Base-by-base conservation (phyloP, 2,113 vertebrate genomes). In the Neodontobutis hainanensis region DNA sequence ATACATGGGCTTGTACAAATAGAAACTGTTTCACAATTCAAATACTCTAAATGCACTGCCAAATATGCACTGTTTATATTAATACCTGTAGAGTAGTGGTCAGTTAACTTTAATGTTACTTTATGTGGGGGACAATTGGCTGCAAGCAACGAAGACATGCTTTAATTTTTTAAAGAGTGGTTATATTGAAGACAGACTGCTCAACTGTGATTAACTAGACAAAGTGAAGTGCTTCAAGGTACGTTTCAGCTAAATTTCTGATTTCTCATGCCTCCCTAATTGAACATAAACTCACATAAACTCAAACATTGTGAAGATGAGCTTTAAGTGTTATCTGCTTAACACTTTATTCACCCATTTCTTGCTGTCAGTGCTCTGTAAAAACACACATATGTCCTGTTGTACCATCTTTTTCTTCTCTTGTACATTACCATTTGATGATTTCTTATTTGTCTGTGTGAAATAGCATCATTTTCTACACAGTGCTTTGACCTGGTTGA, bases 401-500 rank as follows among this genome's bases (percentile, higher is more conserved):
- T 27, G 19, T 27, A 51, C 32, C 9, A 52, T 5, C 10, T 52
- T 52, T 52, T 50, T 50, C 15, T 19, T 52, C 27, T 50, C 15
- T 9, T 50, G 5, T 52, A 27, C 19, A 27, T 6, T 12, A 34
- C 15, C 6, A 50, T 50, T 50, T 50, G 11, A 46, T 46, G 5
- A 11, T 5, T 50, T 19, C 48, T 19, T 16, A 34, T 10, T 52
- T 11, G 50, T 11, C 10, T 52, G 34, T 55, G 51, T 55, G 51
- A 36, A 52, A 11, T 55, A 55, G 11, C 32, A 55, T 14, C 32
- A 36, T 55, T 27, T 27, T 44, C 19, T 65, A 59, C 40, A 64
- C 65, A 47, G 12, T 62, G 78, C 56, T 68, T 65, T 67, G 55
- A 77, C 35, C 70, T 46, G 75, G 52, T 79, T 67, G 61, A 78